Percentiles rank a stretch among this genome's conserved stretches.
phyloP scores from a whole-genome alignment of 2,797 vertebrate species.

The Periparus ater region DNA sequence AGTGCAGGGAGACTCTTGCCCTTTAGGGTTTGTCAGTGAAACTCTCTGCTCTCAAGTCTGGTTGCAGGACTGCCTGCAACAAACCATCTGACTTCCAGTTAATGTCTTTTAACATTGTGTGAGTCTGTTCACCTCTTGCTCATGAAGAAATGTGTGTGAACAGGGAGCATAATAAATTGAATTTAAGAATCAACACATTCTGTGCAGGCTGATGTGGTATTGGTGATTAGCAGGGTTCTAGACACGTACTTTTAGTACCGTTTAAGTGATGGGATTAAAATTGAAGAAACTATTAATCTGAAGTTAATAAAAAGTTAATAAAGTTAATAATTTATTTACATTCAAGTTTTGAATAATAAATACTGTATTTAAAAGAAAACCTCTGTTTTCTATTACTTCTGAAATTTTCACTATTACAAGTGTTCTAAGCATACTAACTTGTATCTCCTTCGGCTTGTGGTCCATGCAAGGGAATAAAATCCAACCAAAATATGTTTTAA shows the following conservation, averaged over 20 bases:
- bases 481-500: neutral
- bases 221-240: neutral
- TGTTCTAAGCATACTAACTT: neutral
- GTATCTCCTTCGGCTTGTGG: neutral
- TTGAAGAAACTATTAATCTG: neutral
- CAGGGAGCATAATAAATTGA: neutral
- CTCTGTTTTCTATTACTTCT: neutral
- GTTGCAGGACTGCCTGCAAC: neutral
- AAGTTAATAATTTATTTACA: neutral
- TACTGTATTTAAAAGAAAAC: neutral
- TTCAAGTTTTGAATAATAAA: neutral
- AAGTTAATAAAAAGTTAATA: too few species aligned
- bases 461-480: neutral
- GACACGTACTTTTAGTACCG: fast-evolving
- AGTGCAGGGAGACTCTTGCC: too few species aligned
- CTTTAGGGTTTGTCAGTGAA: neutral
- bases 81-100: neutral
- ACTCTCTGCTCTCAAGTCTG: neutral
- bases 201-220: neutral
- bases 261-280: neutral
- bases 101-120: neutral
- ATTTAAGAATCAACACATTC: neutral
- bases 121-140: neutral
- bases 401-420: neutral
- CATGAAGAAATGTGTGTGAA: neutral